phyloP scores from a whole-genome alignment of 2,888 invertebrate species.

The Eudasyphora cyanicolor region DNA sequence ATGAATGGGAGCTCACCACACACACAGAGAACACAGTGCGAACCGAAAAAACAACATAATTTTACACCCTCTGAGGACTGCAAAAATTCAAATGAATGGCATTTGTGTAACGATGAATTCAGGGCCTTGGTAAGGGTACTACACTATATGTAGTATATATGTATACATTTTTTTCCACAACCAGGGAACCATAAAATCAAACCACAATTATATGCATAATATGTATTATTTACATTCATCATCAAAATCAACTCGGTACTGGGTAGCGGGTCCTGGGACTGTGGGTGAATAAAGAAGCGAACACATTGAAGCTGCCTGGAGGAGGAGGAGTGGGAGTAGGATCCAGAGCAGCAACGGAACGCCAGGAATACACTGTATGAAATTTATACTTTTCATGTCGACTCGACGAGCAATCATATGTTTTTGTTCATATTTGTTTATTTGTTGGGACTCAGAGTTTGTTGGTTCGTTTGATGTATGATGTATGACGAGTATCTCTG shows the following conservation, averaged over 20 bases:
- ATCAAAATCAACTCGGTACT: slow-evolving; percentile 20
- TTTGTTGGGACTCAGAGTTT: background rate
- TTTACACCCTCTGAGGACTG: slow-evolving; percentile 52
- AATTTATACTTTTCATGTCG: slow-evolving; percentile 17
- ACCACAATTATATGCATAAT: slow-evolving; percentile 63
- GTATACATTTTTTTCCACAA: background rate
- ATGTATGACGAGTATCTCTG: slow-evolving; percentile 19
- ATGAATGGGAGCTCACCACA: background rate
- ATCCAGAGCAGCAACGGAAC: background rate
- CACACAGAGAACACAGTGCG: background rate
- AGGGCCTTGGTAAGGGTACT: background rate
- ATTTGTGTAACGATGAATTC: background rate
- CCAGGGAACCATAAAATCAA: slow-evolving; percentile 57
- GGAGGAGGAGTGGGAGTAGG: background rate
- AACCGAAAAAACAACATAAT: slow-evolving; percentile 45
- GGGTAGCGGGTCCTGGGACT: background rate
- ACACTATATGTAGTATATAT: no score
- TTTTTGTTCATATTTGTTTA: slow-evolving; percentile 3
- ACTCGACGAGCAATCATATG: slow-evolving; percentile 4
- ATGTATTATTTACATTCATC: slow-evolving; percentile 53
- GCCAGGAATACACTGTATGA: background rate
- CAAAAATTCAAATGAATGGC: slow-evolving; percentile 24
- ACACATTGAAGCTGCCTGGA: background rate
- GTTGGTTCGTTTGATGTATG: slow-evolving; percentile 32
- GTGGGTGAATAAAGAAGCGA: background rate